These are phyloP conservation scores for Poecile montanus DNA, from an alignment of 2,797 vertebrate species.

Conservation along the genomic window DNA sequence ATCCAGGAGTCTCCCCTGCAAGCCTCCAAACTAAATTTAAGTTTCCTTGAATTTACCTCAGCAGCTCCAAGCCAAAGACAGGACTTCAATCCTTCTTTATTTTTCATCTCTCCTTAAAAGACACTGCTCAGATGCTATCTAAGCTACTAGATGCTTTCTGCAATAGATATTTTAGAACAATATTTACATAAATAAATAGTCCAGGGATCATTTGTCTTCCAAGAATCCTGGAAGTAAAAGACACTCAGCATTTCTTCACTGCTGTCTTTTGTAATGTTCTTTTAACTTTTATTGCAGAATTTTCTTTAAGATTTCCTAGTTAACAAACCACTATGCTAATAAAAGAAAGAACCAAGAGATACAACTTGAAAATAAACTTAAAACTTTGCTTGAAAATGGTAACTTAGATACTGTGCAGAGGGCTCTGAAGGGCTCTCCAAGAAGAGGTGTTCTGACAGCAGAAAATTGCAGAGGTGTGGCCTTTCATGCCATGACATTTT, in stretches of 20 bases:
- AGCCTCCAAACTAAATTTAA: background rate
- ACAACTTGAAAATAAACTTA: background rate
- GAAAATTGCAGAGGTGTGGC: background rate
- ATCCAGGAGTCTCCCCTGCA: background rate
- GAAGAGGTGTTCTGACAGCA: background rate
- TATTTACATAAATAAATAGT: background rate
- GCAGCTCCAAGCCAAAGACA: background rate
- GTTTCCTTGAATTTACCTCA: background rate
- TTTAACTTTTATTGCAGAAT: background rate
- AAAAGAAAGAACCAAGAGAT: background rate
- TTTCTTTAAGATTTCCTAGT: background rate
- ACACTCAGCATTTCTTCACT: background rate
- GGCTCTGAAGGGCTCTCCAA: background rate
- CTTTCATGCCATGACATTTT: background rate
- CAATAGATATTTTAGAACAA: background rate
- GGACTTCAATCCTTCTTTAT: background rate
- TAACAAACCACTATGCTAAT: background rate
- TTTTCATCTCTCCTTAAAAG: background rate
- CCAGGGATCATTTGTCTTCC: background rate
- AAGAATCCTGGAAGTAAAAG: background rate
- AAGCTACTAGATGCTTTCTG: background rate
- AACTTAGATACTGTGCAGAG: background rate
- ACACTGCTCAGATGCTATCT: background rate
- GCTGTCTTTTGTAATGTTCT: background rate
- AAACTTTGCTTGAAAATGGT: background rate